phyloP scores from a whole-genome alignment of 2,797 vertebrate genomes.

The Spatula versicolor region DNA sequence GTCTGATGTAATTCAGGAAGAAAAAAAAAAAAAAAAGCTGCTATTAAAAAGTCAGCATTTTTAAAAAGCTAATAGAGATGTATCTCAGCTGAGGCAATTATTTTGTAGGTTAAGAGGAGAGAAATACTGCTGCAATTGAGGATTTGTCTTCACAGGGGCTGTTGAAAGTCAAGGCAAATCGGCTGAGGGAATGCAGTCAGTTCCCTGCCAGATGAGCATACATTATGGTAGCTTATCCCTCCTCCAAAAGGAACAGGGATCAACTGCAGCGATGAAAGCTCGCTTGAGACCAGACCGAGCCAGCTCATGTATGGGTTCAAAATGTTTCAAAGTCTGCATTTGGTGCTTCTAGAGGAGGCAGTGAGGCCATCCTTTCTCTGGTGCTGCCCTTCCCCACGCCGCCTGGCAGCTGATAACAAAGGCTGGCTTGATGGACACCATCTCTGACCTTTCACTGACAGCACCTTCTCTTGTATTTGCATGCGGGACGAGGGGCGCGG shows the following conservation, averaged over 20 bases:
- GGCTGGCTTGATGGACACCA: background rate
- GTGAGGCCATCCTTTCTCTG: background rate
- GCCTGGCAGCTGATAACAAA: background rate
- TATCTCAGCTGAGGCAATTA: slow-evolving; percentile 57
- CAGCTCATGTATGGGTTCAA: background rate
- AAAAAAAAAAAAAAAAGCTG: background rate
- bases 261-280: background rate
- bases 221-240: slow-evolving; percentile 9
- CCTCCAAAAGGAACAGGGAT: background rate
- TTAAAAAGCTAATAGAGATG: slow-evolving; percentile 40
- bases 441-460: slow-evolving; percentile 8
- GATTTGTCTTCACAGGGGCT: slow-evolving; percentile 41
- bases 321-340: background rate
- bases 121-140: slow-evolving; percentile 46
- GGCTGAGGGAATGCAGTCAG: slow-evolving; percentile 21
- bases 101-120: slow-evolving; percentile 55
- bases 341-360: background rate
- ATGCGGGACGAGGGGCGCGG: accelerated
- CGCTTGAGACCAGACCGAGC: background rate
- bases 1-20: slow-evolving; percentile 21
- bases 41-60: slow-evolving; percentile 59
- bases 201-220: slow-evolving; percentile 12
- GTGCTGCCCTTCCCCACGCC: background rate
- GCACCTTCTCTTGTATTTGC: slow-evolving; percentile 28
- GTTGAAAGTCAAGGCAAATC: slow-evolving; percentile 44